Base-by-base conservation (phyloP, 2,113 vertebrate genomes). In the Chaetops frenatus region DNA sequence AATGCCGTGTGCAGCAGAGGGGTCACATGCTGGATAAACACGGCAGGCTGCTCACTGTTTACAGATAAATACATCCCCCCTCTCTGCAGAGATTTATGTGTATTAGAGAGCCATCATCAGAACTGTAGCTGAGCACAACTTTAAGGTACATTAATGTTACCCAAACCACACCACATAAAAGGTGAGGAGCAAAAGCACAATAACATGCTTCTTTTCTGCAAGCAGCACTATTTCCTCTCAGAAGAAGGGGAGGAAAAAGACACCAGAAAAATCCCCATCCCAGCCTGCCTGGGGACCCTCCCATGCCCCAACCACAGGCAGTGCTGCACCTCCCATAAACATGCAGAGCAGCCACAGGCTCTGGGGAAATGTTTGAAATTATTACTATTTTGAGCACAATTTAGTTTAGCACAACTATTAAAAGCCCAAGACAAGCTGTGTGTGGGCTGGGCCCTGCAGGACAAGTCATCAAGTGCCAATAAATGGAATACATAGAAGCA, bases 251-350 rank as follows among this genome's bases (percentile, higher is more conserved):
- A 71, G 9, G 22, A 33, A 56, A 74, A 83, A 57, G 17, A 10
- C 21, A 47, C 7, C 53, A 33, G 38, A 74, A 77, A 77, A 81
- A 82, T 40, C 20, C 62, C 60, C 31, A 50, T 7, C 35, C 25
- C 14, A 29, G 31, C 47, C 53, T 74, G 66, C 35, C 38, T 12
- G 25, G 24, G 56, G 33, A 67, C 4, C 16, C 12, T 48, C 14
- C 2, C 0, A 0, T 4, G 3, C 44, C 64, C 47, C 77, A 60
- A 3, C 17, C 4, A 3, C 1, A 0, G 44, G 66, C 61, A 66
- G 24, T 2, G 29, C 45, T 45, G 64, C 25, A 12, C 54, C 81
- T 70, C 45, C 40, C 28, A 40, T 47, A 91, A 73, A 86, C 58
- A 57, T 0, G 16, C 76, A 69, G n/a, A 64, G 33, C 48, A 56